Base-by-base conservation (phyloP, 2,113 vertebrate genomes). In the Lipophrys pholis region DNA sequence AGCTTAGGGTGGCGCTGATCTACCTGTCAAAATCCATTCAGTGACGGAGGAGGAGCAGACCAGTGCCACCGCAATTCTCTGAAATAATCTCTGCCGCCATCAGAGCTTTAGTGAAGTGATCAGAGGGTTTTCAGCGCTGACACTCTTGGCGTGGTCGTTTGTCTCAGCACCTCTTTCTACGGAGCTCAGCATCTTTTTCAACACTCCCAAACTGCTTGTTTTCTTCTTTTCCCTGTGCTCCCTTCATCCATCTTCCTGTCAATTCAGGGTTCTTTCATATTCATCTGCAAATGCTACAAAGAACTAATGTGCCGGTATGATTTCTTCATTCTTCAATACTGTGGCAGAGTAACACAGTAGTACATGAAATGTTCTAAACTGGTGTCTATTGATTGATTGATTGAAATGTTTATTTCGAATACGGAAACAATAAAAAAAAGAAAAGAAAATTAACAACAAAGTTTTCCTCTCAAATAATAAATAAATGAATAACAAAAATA, bases 1-100 rank as follows among this genome's bases (percentile, higher is more conserved):
- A 59, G 73, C 76, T 86, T 79, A 84, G 54, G 50, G 7, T 17
- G 64, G 72, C 15, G 80, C 81, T 77, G 77, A 82, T 85, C 81
- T 76, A 61, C 69, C 84, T 61, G 76, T 91, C 87, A 79, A 61
- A 72, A 73, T 80, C 30, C 12, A 89, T 91, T 90, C 85, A 79
- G 56, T 71, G 38, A 30, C 51, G 17, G 42, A 46, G 72, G 69
- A 69, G 63, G 73, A 87, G 74, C 55, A 60, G 54, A 87, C 75
- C 52, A 10, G 51, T 76, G 84, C 81, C 86, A 78, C 77, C 69
- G 0, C 46, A 0, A 16, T 69, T 54, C 55, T 51, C 76, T 10
- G 1, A 68, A 78, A 76, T 84, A 75, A 86, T 85, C 75, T 87
- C 69, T 86, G 73, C 81, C 39, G 80, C 70, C 52, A 72, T 84